Base-by-base conservation (phyloP, 2,113 vertebrate species). In the Oostethus manadensis region DNA sequence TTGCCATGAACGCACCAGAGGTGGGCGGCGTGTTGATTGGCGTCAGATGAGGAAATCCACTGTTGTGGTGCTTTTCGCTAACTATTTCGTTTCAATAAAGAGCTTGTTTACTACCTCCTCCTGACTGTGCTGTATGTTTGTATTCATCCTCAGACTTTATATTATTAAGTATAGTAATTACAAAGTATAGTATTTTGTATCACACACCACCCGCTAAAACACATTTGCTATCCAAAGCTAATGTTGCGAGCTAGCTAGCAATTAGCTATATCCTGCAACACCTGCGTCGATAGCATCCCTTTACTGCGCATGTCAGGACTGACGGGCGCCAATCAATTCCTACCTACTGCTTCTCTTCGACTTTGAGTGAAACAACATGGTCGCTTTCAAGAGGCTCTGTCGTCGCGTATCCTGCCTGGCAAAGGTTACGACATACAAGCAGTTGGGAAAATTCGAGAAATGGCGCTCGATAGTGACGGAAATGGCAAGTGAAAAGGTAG, bases 321-420 rank as follows among this genome's bases (percentile, higher is more conserved):
- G 3, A 10, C 1, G 29, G 14, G n/a, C 8, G 7, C 13, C 55
- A n/a, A 29, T 55, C 26, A 56, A 43, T 18, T 51, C 18, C 13
- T 11, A 16, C 13, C 38, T 55, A 43, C 18, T 13, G 17, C 10
- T 11, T 46, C 23, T 47, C 10, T 46, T n/a, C n/a, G 4, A 21
- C 8, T 29, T 44, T 14, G 22, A 46, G 5, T 18, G 17, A 45
- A 8, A 6, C 6, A 15, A 66, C 47, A 84, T 88, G 86, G 68
- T 82, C 0, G 57, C 77, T 18, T 43, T 86, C 20, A 60, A 29
- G 10, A 58, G 60, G 20, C 21, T 84, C 23, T 71, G 5, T 54
- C 66, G 55, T 56, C 63, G 50, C 9, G 45, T 83, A 26, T 70
- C 51, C 38, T 50, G 14, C 29, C 58, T 86, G 55, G 66, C 43